Base-by-base conservation (phyloP, 2,113 vertebrate genomes). In the Chaetura pelagica region DNA sequence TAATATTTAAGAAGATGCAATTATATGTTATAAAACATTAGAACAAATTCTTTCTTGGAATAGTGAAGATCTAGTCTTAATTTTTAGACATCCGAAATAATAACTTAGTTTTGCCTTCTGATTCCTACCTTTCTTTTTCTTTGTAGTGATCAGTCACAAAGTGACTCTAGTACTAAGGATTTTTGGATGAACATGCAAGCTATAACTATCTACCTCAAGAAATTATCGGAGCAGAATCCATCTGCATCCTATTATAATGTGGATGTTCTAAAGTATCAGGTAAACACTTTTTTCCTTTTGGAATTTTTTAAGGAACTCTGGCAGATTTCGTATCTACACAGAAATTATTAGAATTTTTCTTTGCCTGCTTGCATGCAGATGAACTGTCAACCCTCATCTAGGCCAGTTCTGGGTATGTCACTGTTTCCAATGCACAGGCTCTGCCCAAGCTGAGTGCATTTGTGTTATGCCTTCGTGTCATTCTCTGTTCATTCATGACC, bases 101-200 rank as follows among this genome's bases (percentile, higher is more conserved):
- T 54, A 84, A 89, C 16, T 94, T 23, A 49, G 48, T 48, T 23
- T 78, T 87, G 38, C 71, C 35, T 83, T 91, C 49, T 87, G 27
- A 78, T 15, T 88, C 46, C 38, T 72, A 30, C 40, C 18, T 86
- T 74, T 49, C 52, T 78, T 73, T 90, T 66, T 93, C 81, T 72
- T 71, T 97, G 16, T 51, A 99, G 99, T 96, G 99, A 99, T 98
- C 98, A 99, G 80, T 99, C 99, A 87, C 99, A 99, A 94, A 99
- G 98, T 94, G 99, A 99, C 94, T 98, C 98, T 34, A 98, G 98
- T 97, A 98, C 98, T 95, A 99, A 98, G 97, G 98, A 99, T 97
- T 99, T 99, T 97, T 99, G 99, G 99, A 99, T 99, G 98, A 99
- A 99, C 97, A 99, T 99, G 99, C 99, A 99, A 98, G 99, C 99